Evolutionary conservation across 1,140 invertebrate genomes (phyloP).

Genomic region (Pentalonia nigronervosa): DNA sequence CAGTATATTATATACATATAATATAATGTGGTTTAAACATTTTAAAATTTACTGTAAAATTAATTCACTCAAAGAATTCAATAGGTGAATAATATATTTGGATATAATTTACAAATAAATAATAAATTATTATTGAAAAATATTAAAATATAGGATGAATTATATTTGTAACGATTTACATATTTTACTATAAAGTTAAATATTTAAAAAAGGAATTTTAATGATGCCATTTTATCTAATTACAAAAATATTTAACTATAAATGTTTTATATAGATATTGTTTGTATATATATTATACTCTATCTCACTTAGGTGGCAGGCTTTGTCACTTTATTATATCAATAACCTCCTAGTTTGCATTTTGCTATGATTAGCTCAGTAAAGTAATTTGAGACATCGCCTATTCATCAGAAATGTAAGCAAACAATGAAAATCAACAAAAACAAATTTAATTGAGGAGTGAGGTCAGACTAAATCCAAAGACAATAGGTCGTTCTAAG

Average conservation of each 20-base stretch:
- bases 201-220: not conserved
- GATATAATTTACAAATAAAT: not conserved
- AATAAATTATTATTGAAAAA: not conserved
- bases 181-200: not conserved
- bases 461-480: not conserved
- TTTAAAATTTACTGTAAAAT: not conserved
- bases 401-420: not conserved
- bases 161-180: not conserved
- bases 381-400: not conserved
- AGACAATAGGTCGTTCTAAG: not conserved
- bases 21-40: not conserved
- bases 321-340: not conserved
- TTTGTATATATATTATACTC: not conserved
- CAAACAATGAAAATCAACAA: not conserved
- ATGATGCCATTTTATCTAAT: not conserved
- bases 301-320: not conserved
- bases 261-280: not conserved
- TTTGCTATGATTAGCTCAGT: not conserved
- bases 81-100: conserved; percentile 1
- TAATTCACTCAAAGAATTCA: not conserved
- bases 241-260: not conserved
- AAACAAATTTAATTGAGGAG: not conserved
- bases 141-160: not conserved
- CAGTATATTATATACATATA: too few relatives aligned
- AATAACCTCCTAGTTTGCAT: not conserved